phyloP scores from a whole-genome alignment of 2,888 invertebrate genomes.

The Lepetodrilus schrolli region DNA sequence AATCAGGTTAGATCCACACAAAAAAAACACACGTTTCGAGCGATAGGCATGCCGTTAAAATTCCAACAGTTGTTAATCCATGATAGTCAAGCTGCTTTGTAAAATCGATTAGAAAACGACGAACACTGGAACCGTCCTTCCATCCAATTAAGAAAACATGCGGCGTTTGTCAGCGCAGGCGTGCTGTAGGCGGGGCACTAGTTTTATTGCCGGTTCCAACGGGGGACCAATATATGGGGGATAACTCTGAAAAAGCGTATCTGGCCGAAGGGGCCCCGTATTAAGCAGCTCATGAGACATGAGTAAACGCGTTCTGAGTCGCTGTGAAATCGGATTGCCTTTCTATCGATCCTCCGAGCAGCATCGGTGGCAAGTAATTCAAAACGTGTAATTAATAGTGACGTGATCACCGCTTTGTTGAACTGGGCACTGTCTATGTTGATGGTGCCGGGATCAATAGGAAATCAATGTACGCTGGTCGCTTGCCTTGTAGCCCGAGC shows the following conservation, averaged over 20 bases:
- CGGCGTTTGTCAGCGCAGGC: conserved; percentile 11
- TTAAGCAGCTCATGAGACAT: background rate
- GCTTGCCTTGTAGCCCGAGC: background rate
- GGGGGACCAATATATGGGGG: background rate
- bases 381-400: conserved; percentile 26
- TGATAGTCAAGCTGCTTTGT: background rate
- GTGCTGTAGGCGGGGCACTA: background rate
- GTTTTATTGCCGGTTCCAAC: no score
- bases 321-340: conserved; percentile 21
- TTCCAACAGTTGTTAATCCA: conserved; percentile 18
- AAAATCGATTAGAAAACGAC: conserved; percentile 17
- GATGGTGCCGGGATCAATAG: background rate
- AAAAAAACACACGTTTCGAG: background rate
- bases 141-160: conserved; percentile 25
- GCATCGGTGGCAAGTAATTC: conserved; percentile 21
- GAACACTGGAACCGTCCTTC: conserved; percentile 17
- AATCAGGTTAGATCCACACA: background rate
- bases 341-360: conserved; percentile 12
- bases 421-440: background rate
- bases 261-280: background rate
- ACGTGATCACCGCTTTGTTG: conserved; percentile 21
- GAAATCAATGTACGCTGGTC: background rate
- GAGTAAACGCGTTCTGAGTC: conserved; percentile 1
- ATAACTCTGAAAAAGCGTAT: background rate
- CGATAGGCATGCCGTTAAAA: conserved; percentile 2